A percentile compares a stretch with the other conserved stretches of the same genome.
Evolutionary conservation across 2,888 invertebrate species (phyloP).

Genomic region (Cerceris rybyensis): DNA sequence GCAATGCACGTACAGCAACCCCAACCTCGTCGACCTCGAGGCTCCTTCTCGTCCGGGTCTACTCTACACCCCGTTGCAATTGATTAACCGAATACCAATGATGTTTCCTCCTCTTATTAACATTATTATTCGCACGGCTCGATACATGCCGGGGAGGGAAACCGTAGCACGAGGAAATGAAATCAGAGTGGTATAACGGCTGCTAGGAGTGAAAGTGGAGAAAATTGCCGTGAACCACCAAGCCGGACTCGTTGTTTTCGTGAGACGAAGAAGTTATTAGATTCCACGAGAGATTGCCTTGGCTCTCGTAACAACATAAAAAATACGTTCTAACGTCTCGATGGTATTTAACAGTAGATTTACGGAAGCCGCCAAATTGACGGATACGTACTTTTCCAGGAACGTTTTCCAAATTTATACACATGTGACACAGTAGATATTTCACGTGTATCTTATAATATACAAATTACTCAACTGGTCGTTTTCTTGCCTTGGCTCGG

Average conservation of each 20-base stretch:
- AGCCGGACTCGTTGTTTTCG: not conserved
- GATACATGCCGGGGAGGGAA: not conserved
- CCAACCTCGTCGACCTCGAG: slow-evolving; percentile 65
- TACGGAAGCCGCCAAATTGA: too few species aligned
- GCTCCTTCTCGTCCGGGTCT: slow-evolving; percentile 60
- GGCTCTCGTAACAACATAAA: too few species aligned
- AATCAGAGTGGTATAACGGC: not conserved
- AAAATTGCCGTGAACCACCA: not conserved
- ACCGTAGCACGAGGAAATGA: not conserved
- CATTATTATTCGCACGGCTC: slow-evolving; percentile 8
- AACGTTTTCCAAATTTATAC: too few species aligned
- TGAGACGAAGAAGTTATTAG: not conserved
- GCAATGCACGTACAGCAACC: slow-evolving; percentile 77
- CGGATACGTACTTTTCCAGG: too few species aligned
- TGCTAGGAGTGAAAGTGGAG: not conserved
- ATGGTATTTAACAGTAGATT: too few species aligned
- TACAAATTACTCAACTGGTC: too few species aligned
- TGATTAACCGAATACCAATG: slow-evolving; percentile 60
- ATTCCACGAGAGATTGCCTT: too few species aligned
- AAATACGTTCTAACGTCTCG: too few species aligned
- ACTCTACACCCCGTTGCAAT: slow-evolving; percentile 41
- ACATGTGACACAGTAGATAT: too few species aligned
- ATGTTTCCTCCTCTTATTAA: slow-evolving; percentile 32
- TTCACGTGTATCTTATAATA: too few species aligned
- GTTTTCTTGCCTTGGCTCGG: too few species aligned